Percentiles rank a stretch among this genome's conserved stretches.
phyloP scores from a whole-genome alignment of 2,113 vertebrate species.

The Carlito syrichta region DNA sequence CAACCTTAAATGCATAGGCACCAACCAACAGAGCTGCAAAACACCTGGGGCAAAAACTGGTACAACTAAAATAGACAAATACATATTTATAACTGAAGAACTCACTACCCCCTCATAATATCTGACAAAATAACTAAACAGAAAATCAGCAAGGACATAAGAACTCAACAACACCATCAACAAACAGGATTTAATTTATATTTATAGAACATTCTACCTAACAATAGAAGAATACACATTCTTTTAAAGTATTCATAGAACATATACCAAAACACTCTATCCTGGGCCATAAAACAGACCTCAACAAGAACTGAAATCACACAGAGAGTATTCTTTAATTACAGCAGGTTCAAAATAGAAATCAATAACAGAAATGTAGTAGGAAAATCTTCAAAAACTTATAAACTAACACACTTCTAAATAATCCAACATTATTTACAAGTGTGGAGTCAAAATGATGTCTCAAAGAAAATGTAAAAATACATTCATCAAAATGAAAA shows the following conservation, averaged over 20 bases:
- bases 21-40: background rate
- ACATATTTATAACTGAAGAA: background rate
- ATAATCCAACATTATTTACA: too few relatives aligned
- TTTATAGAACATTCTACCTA: background rate
- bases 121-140: background rate
- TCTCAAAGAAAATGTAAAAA: background rate
- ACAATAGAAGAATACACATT: background rate
- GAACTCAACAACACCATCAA: background rate
- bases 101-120: background rate
- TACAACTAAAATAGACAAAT: background rate
- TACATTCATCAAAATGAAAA: background rate
- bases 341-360: background rate
- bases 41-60: background rate
- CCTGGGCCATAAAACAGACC: background rate
- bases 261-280: background rate
- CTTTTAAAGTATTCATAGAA: background rate
- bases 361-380: background rate
- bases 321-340: background rate
- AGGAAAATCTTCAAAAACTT: background rate
- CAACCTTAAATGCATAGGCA: background rate
- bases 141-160: background rate
- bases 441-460: background rate
- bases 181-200: background rate
- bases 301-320: background rate
- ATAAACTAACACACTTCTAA: background rate